Percentiles rank a stretch among this genome's conserved stretches.
These are phyloP conservation scores for Bombus turneri DNA, from an alignment of 1,140 invertebrate species.

Conservation along the genomic window DNA sequence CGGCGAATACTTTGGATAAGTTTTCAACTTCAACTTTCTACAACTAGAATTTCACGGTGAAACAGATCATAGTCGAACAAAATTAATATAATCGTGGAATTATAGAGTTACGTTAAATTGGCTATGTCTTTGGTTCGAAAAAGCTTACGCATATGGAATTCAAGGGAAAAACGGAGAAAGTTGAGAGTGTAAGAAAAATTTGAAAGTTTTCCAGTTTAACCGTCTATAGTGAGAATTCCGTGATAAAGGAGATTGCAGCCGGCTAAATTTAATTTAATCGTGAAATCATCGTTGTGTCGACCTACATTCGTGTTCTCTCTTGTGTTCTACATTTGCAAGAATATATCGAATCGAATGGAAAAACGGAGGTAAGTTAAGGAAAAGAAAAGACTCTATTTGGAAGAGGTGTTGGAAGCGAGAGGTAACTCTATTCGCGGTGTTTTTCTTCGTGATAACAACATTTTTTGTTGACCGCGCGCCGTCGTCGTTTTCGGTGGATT, in stretches of 20 bases:
- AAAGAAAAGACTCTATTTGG: background rate
- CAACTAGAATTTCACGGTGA: background rate
- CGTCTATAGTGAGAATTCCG: no score
- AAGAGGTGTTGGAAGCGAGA: background rate
- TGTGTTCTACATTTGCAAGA: background rate
- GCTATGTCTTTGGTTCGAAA: background rate
- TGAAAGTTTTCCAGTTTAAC: background rate
- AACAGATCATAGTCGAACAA: background rate
- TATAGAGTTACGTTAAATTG: no score
- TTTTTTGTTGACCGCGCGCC: constrained; percentile 14
- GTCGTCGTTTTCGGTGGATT: constrained; percentile 25
- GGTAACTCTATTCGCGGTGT: background rate
- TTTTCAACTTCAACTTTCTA: background rate
- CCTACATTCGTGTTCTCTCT: background rate
- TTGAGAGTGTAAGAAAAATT: background rate
- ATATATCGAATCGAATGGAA: background rate
- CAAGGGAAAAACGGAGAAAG: background rate
- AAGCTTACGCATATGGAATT: background rate
- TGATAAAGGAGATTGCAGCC: no score
- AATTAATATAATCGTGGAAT: background rate
- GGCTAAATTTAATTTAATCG: no score
- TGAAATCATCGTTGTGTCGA: background rate
- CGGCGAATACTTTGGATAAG: background rate
- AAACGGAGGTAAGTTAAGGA: background rate
- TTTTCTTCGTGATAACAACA: constrained; percentile 8